A percentile compares a stretch with the other conserved stretches of the same genome.
phyloP scores from a whole-genome alignment of 2,797 vertebrate species.

The Hippopotamyrus pictus region DNA sequence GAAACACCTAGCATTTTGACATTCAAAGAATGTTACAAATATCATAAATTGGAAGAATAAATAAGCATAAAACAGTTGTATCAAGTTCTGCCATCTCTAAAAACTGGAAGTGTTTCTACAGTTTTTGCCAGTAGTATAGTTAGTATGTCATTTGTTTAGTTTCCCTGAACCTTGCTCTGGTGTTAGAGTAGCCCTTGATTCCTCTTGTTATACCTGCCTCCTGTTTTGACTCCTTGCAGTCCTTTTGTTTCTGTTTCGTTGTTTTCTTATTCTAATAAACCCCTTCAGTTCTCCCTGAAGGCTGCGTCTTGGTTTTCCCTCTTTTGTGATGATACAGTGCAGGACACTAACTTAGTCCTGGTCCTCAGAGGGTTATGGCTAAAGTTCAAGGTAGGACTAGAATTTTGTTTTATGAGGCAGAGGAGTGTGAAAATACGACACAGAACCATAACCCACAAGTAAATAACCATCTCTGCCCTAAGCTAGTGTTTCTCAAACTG shows the following conservation, averaged over 20 bases:
- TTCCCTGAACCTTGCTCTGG: neutral
- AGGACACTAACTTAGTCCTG: neutral
- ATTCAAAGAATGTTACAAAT: neutral
- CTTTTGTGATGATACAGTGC: neutral
- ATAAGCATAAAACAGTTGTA: neutral
- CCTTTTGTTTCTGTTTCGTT: neutral
- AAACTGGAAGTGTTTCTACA: neutral
- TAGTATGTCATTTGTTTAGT: neutral
- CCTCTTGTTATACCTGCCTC: neutral
- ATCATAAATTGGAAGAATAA: neutral
- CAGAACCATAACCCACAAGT: neutral
- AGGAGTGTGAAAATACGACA: neutral
- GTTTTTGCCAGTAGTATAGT: neutral
- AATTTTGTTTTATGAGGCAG: neutral
- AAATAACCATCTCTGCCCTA: neutral
- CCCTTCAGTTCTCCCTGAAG: neutral
- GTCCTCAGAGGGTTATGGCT: neutral
- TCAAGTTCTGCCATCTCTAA: neutral
- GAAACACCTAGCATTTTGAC: neutral
- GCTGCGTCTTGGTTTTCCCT: neutral
- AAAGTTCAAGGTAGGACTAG: neutral
- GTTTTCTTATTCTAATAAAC: neutral
- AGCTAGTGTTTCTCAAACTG: neutral
- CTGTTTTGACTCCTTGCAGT: neutral
- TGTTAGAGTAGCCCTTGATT: neutral